Evolutionary conservation across 2,797 vertebrate species (phyloP).

Genomic region (Poliocrania exsul): DNA sequence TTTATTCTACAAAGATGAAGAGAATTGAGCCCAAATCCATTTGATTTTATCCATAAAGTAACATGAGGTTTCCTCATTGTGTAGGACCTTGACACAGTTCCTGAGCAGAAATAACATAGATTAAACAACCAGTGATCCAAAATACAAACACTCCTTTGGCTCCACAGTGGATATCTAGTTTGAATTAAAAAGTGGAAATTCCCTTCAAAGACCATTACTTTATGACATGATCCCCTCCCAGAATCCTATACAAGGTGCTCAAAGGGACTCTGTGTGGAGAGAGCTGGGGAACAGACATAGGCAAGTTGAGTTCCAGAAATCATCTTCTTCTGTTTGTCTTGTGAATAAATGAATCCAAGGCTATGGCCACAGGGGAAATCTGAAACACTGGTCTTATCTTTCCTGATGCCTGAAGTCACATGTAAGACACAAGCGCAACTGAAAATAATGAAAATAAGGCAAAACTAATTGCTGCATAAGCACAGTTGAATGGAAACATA

Average conservation of each 20-base stretch:
- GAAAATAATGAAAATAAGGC: neutral
- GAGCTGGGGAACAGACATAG: neutral
- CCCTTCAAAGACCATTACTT: neutral
- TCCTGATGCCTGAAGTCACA: neutral
- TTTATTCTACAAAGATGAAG: neutral
- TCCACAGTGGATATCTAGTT: neutral
- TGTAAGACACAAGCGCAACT: neutral
- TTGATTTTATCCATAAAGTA: neutral
- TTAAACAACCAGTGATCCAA: neutral
- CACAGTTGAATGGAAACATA: neutral
- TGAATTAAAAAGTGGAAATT: neutral
- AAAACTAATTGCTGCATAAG: neutral
- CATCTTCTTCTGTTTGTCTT: neutral
- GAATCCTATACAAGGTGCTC: neutral
- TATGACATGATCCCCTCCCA: neutral
- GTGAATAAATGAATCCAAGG: neutral
- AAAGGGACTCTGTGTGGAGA: neutral
- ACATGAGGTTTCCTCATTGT: neutral
- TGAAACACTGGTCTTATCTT: neutral
- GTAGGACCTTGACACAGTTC: neutral
- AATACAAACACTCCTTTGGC: neutral
- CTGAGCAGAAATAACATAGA: neutral
- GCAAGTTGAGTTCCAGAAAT: slow-evolving; percentile 16
- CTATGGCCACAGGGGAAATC: neutral
- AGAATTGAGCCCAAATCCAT: neutral